Base-by-base conservation (phyloP, 1,140 invertebrate species). In the Rhopalosiphum padi region DNA sequence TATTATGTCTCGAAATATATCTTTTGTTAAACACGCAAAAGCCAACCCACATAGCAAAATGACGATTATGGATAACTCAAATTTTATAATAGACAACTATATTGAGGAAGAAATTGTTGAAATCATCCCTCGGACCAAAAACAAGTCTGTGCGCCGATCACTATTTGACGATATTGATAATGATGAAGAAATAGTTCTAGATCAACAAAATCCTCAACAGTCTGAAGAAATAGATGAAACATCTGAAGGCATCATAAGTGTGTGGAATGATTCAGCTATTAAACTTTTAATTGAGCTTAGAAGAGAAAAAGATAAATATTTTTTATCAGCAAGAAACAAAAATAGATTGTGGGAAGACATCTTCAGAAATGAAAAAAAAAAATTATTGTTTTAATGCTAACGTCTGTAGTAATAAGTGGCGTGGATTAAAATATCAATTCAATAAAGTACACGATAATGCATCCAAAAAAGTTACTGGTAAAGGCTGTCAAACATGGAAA, bases 341-440 rank as follows among this genome's bases (percentile, higher is more conserved):
- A 77, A 77, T n/a, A n/a, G n/a, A 77, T 15, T 77, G 3, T 77
- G 68, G 68, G 68, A 77, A 35, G 68, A 77, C n/a, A 77, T 77
- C 68, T n/a, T n/a, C 25, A 77, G n/a, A 77, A 77, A 77, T 77
- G 68, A n/a, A n/a, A 77, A 77, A 35, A 77, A 77, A 77, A 77
- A 25, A 77, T 11, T 77, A n/a, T 77, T n/a, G 25, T 11, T 77
- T 77, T 77, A n/a, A 77, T 77, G 30, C 68, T 77, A 77, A 77
- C 15, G n/a, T 15, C 1, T 77, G 68, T 77, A 77, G 68, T 8
- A 77, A 77, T 77, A 77, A 77, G 15, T 77, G 68, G 68, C 68
- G 30, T n/a, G 68, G 68, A n/a, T 77, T 77, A 5, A 77, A 77
- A 77, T 77, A 11, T 77, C 68, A 77, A 77, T 77, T n/a, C 5